Evolutionary conservation across 1,140 invertebrate genomes (phyloP).

Genomic region (Glossosoma conforme): DNA sequence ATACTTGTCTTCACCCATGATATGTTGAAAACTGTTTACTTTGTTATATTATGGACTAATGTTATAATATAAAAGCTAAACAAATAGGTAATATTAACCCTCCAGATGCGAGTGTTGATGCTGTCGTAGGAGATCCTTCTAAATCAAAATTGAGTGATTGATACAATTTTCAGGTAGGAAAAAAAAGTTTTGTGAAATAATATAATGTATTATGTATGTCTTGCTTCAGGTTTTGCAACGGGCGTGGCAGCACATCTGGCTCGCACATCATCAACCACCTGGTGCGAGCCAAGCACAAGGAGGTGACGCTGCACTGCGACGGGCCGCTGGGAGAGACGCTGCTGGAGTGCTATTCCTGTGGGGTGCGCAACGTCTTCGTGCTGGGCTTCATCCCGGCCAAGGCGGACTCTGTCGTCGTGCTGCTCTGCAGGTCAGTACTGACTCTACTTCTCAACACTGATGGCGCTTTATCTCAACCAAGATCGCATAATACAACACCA

Average conservation of each 20-base stretch:
- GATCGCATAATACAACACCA: no score
- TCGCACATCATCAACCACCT: conserved; percentile 99
- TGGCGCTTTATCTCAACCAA: neutral
- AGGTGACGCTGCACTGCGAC: conserved; percentile 96
- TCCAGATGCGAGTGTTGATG: no score
- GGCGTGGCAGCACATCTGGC: conserved; percentile 94
- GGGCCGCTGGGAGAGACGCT: conserved; percentile 96
- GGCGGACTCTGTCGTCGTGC: conserved; percentile 97
- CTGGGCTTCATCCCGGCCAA: conserved; percentile 99
- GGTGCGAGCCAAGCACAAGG: conserved; percentile 96
- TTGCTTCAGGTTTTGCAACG: conserved; percentile 86
- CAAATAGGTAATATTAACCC: no score
- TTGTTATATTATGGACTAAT: no score
- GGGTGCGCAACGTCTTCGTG: conserved; percentile 95
- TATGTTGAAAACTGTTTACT: no score
- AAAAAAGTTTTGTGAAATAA: no score
- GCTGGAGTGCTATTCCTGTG: conserved; percentile 98
- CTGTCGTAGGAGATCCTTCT: no score
- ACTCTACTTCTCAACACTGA: neutral
- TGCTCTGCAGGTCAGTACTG: conserved; percentile 73
- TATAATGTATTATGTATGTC: no score
- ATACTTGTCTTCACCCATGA: no score
- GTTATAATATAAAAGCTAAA: no score
- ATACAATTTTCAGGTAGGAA: no score
- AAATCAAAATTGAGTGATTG: no score